Percentiles rank a stretch among this genome's conserved stretches.
Conservation (phyloP, 64 coral and sea anemone species). For the Pocillopora damicornis region DNA sequence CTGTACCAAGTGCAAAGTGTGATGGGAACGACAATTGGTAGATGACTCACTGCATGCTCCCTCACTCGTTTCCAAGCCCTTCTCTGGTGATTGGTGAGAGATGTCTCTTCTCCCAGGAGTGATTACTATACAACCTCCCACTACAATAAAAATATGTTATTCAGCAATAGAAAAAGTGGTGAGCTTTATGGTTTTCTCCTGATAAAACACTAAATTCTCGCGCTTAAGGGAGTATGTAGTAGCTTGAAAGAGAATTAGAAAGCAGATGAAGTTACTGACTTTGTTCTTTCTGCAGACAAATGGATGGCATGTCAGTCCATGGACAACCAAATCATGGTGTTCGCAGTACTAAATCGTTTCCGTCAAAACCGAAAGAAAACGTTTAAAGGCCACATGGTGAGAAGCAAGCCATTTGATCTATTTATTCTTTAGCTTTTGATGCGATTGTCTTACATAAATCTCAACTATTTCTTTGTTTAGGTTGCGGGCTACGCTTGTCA, state of each 20-base stretch:
- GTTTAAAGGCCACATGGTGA: slow-evolving; percentile 99
- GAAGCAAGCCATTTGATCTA: background rate
- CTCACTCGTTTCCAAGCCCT: too few species aligned
- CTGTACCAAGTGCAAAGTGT: too few species aligned
- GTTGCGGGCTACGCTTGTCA: slow-evolving; percentile 96
- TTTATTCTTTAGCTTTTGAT: too few species aligned
- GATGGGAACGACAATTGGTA: too few species aligned
- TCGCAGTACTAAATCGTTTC: slow-evolving; percentile 95
- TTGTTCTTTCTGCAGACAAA: slow-evolving; percentile 60
- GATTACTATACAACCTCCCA: too few species aligned
- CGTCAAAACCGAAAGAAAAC: slow-evolving; percentile 96
- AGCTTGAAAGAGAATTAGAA: background rate
- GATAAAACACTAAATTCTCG: too few species aligned
- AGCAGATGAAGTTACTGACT: background rate
- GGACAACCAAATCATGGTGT: slow-evolving; percentile 98
- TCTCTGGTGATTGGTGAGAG: too few species aligned
- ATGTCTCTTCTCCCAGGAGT: too few species aligned
- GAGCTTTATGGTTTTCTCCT: too few species aligned
- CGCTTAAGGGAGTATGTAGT: background rate
- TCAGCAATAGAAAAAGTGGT: too few species aligned
- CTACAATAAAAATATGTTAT: too few species aligned
- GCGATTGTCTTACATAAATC: background rate
- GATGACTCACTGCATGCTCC: too few species aligned
- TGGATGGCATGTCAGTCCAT: slow-evolving; percentile 98
- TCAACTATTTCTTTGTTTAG: slow-evolving; percentile 4